Evolutionary conservation across 92 coral and sea anemone genomes (phyloP).

Genomic region (Galaxea fascicularis): DNA sequence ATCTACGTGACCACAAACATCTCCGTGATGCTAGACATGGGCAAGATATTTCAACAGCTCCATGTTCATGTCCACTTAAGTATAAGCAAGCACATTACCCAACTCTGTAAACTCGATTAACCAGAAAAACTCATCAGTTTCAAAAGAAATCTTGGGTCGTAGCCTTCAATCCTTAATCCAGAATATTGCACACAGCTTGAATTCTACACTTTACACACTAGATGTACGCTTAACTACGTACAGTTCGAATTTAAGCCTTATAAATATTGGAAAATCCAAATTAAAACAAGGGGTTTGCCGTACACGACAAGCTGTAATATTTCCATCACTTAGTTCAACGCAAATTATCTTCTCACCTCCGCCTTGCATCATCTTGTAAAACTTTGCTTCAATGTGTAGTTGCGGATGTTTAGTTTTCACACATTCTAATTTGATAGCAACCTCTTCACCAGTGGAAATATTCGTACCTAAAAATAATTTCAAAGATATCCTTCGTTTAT

Average conservation of each 20-base stretch:
- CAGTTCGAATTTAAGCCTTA: neutral
- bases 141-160: no score
- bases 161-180: no score
- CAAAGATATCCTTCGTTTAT: neutral
- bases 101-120: neutral
- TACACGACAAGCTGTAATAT: neutral
- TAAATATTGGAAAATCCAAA: neutral
- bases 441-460: conserved; percentile 98
- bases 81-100: neutral
- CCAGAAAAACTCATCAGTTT: neutral
- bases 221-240: no score
- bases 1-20: conserved; percentile 19
- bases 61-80: neutral
- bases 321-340: no score
- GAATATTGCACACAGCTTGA: no score
- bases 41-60: neutral
- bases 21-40: neutral
- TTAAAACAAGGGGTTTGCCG: neutral
- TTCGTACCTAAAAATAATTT: conserved; percentile 76
- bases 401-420: conserved; percentile 99
- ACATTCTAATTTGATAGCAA: conserved; percentile 98
- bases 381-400: conserved; percentile 98
- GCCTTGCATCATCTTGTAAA: conserved; percentile 99
- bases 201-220: no score
- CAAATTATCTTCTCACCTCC: conserved; percentile 77